Evolutionary conservation across 2,888 invertebrate genomes (phyloP), one percentile per base, ranked within the genome.

Genomic region (Zelleria hepariella): DNA sequence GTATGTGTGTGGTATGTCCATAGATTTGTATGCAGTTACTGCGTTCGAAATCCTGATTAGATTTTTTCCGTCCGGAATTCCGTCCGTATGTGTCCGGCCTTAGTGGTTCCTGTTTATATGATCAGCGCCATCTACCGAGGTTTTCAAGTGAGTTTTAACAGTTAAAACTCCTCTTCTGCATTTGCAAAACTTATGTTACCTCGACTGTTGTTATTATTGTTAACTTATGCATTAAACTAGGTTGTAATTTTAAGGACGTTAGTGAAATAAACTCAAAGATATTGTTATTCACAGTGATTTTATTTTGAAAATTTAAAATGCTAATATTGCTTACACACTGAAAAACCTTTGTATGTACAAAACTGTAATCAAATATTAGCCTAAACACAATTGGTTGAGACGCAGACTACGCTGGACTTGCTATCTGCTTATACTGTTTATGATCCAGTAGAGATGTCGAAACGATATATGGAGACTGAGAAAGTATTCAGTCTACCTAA

Each of bases 301-400:
- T 79, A 56, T 76, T 78, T 82, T 77, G 70, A 74, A 79, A 81
- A 77, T 78, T 79, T 81, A 77, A 76, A 75, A 80, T 75, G 74
- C 80, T 82, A 81, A 74, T 80, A 81, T 82, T 82, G 82, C 78
- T 81, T 80, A 80, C 78, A 80, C 79, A 77, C 77, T 74, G 74
- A 78, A 73, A 76, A 77, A 69, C 72, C 63, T 55, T 63, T 66
- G 66, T 74, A 74, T 75, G 62, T 73, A 74, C 75, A 75, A 68
- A 67, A 67, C 62, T 65, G 63, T 66, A 60, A 27, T 56, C 26
- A 42, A 56, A 27, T 42, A 27, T 26, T 20, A 26, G 20, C 55
- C 32, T 51, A 51, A 21, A 8, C 8, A 23, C 23, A 21, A n/a
- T 20, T 51, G 8, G 51, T 51, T 20, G 10, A 51, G 51, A 51